Conservation (phyloP, 2,797 vertebrate genomes). For the Margarornis squamiger region DNA sequence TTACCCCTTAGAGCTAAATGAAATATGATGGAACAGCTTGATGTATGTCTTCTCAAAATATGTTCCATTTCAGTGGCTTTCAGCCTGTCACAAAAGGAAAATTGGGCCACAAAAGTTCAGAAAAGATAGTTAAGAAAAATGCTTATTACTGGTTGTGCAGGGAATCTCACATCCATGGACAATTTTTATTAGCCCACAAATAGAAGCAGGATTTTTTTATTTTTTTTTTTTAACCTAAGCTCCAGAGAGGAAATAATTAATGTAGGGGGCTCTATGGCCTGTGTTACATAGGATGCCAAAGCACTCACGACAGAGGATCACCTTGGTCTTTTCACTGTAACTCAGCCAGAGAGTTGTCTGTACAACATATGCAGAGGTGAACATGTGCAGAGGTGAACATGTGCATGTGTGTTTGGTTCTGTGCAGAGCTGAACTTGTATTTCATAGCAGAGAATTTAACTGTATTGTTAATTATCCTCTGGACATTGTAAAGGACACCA, state of each 20-base stretch:
- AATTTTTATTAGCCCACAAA: not conserved
- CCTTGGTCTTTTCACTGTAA: not conserved
- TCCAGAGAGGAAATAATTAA: not conserved
- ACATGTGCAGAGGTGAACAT: not conserved
- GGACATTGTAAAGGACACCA: not conserved
- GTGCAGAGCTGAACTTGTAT: not conserved
- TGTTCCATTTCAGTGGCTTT: not conserved
- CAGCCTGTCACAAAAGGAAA: not conserved
- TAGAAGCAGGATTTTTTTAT: not conserved
- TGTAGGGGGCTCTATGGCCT: not conserved
- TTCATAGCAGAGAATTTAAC: not conserved
- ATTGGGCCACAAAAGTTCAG: not conserved
- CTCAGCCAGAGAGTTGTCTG: not conserved
- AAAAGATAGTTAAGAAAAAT: not conserved
- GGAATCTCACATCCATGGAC: not conserved
- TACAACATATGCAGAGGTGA: not conserved
- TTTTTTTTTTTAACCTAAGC: not conserved
- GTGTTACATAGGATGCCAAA: not conserved
- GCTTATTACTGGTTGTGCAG: not conserved
- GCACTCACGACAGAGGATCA: not conserved
- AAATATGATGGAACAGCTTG: not conserved
- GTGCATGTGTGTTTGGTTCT: fast-evolving
- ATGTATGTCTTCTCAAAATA: not conserved
- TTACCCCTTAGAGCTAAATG: not conserved
- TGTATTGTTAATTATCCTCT: not conserved